These are phyloP conservation scores for Galbula dea DNA, from an alignment of 2,113 vertebrate species.

Conservation along the genomic window DNA sequence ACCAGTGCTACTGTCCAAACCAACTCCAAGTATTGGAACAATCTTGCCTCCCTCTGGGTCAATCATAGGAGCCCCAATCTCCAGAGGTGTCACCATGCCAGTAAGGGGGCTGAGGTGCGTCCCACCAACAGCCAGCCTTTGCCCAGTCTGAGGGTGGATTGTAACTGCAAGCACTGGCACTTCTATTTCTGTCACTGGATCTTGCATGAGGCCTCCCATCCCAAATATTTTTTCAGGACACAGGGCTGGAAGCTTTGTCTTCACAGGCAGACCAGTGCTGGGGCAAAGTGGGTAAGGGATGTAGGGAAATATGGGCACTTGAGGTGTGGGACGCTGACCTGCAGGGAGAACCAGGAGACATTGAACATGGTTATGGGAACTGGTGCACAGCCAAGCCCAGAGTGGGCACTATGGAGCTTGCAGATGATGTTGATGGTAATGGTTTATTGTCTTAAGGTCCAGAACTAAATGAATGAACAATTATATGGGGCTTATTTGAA, in stretches of 20 bases:
- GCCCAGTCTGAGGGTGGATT: slow-evolving; percentile 79
- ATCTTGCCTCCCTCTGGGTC: slow-evolving; percentile 75
- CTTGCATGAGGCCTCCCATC: slow-evolving; percentile 80
- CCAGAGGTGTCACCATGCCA: slow-evolving; percentile 75
- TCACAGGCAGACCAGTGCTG: slow-evolving; percentile 64
- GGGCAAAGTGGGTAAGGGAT: slow-evolving; percentile 78
- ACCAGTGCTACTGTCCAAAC: slow-evolving; percentile 82
- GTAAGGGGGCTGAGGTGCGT: slow-evolving; percentile 82
- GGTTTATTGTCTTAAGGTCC: background rate
- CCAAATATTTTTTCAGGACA: slow-evolving; percentile 69
- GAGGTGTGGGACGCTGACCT: slow-evolving; percentile 74
- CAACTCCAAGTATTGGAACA: slow-evolving; percentile 78
- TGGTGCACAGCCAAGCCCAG: background rate
- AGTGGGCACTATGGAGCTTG: background rate
- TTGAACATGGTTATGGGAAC: background rate
- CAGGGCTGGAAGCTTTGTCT: slow-evolving; percentile 68
- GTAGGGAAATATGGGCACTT: slow-evolving; percentile 78
- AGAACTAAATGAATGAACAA: background rate
- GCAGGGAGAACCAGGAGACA: background rate
- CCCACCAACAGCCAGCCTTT: slow-evolving; percentile 82
- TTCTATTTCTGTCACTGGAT: slow-evolving; percentile 78
- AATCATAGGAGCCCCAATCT: slow-evolving; percentile 82
- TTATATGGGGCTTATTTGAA: rapidly evolving
- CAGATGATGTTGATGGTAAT: background rate
- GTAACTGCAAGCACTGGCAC: slow-evolving; percentile 87